Evolutionary conservation across 1,140 invertebrate genomes (phyloP).

Genomic region (Neotoxoptera formosana): DNA sequence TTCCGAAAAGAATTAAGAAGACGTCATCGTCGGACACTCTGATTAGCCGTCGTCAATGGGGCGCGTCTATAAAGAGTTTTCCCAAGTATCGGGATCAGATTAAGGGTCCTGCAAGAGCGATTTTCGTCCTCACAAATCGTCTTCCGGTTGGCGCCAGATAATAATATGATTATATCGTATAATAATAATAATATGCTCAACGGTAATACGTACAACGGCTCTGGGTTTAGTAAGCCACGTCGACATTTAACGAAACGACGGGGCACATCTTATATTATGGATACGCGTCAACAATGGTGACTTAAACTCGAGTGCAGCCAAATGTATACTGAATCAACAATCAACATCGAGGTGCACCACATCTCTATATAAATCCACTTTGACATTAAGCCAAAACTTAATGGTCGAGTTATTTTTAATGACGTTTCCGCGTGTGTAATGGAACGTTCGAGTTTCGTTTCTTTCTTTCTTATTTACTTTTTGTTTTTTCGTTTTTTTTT

Average conservation of each 20-base stretch:
- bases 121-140: background rate
- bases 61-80: background rate
- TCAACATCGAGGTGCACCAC: background rate
- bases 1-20: background rate
- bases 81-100: background rate
- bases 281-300: background rate
- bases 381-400: background rate
- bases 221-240: background rate
- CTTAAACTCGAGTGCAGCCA: background rate
- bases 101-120: background rate
- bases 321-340: slow-evolving; percentile 29
- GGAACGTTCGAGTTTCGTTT: background rate
- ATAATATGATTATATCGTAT: background rate
- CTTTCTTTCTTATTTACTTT: background rate
- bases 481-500: background rate
- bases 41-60: background rate
- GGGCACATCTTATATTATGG: background rate
- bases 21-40: background rate
- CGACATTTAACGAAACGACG: background rate
- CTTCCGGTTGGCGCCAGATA: slow-evolving; percentile 22
- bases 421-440: background rate
- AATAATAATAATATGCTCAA: background rate
- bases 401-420: slow-evolving; percentile 37
- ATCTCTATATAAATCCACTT: background rate
- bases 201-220: background rate